A percentile compares a stretch with the other conserved stretches of the same genome.
Evolutionary conservation across 1,140 invertebrate species (phyloP).

Genomic region (Macrosteles quadrilineatus): DNA sequence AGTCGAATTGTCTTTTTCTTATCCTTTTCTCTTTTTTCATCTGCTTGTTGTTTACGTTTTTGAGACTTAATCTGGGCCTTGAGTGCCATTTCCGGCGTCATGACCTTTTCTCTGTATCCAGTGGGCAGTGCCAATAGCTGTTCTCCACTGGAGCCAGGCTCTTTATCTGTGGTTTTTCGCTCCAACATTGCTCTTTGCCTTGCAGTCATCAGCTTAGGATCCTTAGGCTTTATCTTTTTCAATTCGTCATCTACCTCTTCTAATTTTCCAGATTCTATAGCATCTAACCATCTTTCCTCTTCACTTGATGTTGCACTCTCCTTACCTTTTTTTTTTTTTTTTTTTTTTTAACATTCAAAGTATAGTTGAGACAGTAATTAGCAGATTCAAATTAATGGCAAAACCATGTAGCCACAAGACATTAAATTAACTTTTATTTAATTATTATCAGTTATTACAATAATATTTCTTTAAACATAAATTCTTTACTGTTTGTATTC

Average conservation of each 20-base stretch:
- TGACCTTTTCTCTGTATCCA: conserved; percentile 83
- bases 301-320: conserved; percentile 83
- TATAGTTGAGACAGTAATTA: too few species aligned
- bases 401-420: too few species aligned
- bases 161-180: conserved; percentile 69
- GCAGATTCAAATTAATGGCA: too few species aligned
- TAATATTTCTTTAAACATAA: too few species aligned
- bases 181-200: conserved; percentile 92
- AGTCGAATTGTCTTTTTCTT: too few species aligned
- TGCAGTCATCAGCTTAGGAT: conserved; percentile 93
- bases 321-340: conserved; percentile 67
- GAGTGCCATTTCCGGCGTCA: conserved; percentile 90
- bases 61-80: conserved; percentile 85
- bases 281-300: conserved; percentile 92
- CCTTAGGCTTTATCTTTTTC: conserved; percentile 90
- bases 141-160: conserved; percentile 65
- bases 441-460: too few species aligned
- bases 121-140: conserved; percentile 83
- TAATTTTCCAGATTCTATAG: conserved; percentile 90
- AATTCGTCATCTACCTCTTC: conserved; percentile 94
- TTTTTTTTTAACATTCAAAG: too few species aligned
- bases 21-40: conserved; percentile 94
- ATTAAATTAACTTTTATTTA: too few species aligned
- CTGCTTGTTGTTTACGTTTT: conserved; percentile 87
- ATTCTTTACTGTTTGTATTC: too few species aligned